Percentiles rank a stretch among this genome's conserved stretches.
These are phyloP conservation scores for Aythya fuligula DNA, from an alignment of 2,797 vertebrate species.

Conservation along the genomic window DNA sequence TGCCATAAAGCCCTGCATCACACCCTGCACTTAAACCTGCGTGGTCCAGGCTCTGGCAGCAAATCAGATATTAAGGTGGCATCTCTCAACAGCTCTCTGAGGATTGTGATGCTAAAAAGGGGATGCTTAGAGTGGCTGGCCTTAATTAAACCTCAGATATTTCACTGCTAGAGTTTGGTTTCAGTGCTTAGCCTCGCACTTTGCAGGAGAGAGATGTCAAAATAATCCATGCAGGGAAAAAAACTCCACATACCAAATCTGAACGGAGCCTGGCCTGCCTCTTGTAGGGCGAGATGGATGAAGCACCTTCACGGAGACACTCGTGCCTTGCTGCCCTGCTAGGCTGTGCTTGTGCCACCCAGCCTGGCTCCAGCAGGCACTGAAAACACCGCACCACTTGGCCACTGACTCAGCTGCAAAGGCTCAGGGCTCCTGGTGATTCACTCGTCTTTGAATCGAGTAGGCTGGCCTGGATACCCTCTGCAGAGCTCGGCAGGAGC, in stretches of 20 bases:
- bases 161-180: slow-evolving; percentile 4
- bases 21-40: not conserved
- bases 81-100: not conserved
- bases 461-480: not conserved
- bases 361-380: not conserved
- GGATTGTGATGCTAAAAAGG: not conserved
- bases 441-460: not conserved
- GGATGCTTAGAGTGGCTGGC: not conserved
- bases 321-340: slow-evolving; percentile 59
- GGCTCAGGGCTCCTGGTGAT: not conserved
- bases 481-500: not conserved
- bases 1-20: not conserved
- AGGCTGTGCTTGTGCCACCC: not conserved
- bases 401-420: not conserved
- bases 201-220: not conserved
- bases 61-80: not conserved
- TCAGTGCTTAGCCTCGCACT: not conserved
- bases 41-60: not conserved
- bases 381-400: not conserved
- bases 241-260: not conserved
- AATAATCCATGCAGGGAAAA: not conserved
- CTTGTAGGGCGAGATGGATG: not conserved
- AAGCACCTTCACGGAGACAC: not conserved
- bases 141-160: slow-evolving; percentile 11
- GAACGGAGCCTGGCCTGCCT: not conserved